Evolutionary conservation across 2,888 invertebrate species (phyloP).

Genomic region (Blastobasis adustella): DNA sequence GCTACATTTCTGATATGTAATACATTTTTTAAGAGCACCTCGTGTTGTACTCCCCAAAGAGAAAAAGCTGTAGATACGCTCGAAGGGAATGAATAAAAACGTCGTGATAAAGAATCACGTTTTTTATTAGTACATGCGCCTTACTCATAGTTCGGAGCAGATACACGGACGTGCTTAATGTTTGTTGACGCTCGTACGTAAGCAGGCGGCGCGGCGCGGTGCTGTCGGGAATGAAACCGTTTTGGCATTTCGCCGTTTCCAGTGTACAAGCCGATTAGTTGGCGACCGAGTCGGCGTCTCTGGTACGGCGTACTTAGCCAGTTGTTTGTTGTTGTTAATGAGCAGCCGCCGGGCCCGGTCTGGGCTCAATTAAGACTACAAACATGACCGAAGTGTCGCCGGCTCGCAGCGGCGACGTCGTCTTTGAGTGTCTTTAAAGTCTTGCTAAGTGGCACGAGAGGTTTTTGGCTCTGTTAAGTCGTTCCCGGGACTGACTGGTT

Average conservation of each 20-base stretch:
- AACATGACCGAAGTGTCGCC: slow-evolving; percentile 58
- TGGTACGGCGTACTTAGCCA: slow-evolving; percentile 48
- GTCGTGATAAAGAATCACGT: too few relatives aligned
- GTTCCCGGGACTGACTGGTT: too few relatives aligned
- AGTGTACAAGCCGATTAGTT: slow-evolving; percentile 60
- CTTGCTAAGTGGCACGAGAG: not conserved
- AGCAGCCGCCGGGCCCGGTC: slow-evolving; percentile 66
- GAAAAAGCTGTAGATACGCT: too few relatives aligned
- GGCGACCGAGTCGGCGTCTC: slow-evolving; percentile 35
- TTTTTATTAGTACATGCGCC: too few relatives aligned
- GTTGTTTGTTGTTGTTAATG: slow-evolving; percentile 72
- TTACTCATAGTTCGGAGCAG: too few relatives aligned
- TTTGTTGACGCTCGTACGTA: too few relatives aligned
- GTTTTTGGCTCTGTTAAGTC: not conserved
- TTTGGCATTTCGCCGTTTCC: slow-evolving; percentile 23
- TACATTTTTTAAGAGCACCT: too few relatives aligned
- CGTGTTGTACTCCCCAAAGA: too few relatives aligned
- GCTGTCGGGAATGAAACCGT: slow-evolving; percentile 5
- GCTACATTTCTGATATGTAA: too few relatives aligned
- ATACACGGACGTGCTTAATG: too few relatives aligned
- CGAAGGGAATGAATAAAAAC: too few relatives aligned
- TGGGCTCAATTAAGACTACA: slow-evolving; percentile 68
- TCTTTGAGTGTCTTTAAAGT: slow-evolving; percentile 2
- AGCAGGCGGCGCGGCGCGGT: too few relatives aligned
- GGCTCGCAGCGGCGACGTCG: slow-evolving; percentile 27